Percentiles rank a stretch among this genome's conserved stretches.
phyloP scores from a whole-genome alignment of 2,113 vertebrate genomes.

The Thunnus maccoyii region DNA sequence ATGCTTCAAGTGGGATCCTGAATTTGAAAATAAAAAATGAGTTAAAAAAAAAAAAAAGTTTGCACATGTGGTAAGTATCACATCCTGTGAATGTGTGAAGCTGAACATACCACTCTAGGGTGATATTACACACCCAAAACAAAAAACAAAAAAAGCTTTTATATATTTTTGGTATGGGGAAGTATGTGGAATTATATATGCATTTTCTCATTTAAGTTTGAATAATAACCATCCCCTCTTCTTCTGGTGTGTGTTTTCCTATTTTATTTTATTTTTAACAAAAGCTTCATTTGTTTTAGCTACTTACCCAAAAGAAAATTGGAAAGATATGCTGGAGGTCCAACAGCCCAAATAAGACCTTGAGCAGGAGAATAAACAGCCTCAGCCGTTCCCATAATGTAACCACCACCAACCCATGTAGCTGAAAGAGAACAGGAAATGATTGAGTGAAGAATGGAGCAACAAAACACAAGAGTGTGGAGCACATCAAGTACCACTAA shows the following conservation, averaged over 20 bases:
- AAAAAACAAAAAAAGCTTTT: background rate
- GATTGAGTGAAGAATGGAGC: background rate
- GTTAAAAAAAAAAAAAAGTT: too few species aligned
- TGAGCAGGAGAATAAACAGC: slow-evolving; percentile 84
- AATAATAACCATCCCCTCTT: background rate
- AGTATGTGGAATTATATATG: too few species aligned
- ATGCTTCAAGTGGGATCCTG: too few species aligned
- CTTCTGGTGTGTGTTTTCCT: background rate
- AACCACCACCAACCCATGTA: slow-evolving; percentile 88
- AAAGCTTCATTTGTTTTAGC: background rate
- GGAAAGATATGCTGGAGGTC: slow-evolving; percentile 81
- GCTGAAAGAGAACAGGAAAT: slow-evolving; percentile 71
- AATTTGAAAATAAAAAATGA: too few species aligned
- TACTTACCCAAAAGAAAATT: slow-evolving; percentile 85
- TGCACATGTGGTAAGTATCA: background rate
- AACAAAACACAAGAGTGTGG: background rate
- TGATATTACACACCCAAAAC: background rate
- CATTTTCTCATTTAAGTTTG: background rate
- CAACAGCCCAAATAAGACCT: slow-evolving; percentile 86
- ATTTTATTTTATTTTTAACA: background rate
- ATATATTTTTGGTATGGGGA: too few species aligned
- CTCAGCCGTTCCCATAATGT: slow-evolving; percentile 87
- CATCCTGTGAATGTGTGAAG: background rate
- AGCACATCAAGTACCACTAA: background rate
- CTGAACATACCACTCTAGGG: background rate